These are phyloP conservation scores for Noctua comes DNA, from an alignment of 2,888 invertebrate genomes.

Conservation along the genomic window DNA sequence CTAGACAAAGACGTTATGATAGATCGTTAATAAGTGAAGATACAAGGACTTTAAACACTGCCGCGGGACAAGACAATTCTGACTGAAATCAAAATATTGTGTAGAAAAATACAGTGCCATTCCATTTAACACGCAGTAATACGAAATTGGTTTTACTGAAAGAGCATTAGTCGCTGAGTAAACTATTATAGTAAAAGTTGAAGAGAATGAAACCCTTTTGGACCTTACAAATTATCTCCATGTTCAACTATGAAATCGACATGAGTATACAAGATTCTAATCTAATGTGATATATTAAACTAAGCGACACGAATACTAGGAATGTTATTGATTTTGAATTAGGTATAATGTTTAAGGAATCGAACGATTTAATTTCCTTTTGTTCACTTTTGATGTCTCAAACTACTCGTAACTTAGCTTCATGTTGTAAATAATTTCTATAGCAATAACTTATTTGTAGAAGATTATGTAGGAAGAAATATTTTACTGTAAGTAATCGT, in stretches of 20 bases:
- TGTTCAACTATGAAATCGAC: constrained; percentile 65
- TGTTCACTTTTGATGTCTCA: constrained; percentile 83
- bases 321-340: constrained; percentile 74
- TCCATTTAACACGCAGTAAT: constrained; percentile 16
- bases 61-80: constrained; percentile 85
- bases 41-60: constrained; percentile 83
- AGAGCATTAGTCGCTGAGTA: constrained; percentile 20
- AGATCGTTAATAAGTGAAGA: constrained; percentile 85
- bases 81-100: constrained; percentile 74
- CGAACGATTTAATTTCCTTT: constrained; percentile 73
- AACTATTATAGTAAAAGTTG: constrained; percentile 10
- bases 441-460: constrained; percentile 85
- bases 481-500: constrained; percentile 68
- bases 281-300: constrained; percentile 87
- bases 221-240: constrained; percentile 37
- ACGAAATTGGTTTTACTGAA: background rate
- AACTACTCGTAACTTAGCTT: constrained; percentile 73
- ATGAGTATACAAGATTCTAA: constrained; percentile 87
- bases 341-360: constrained; percentile 68
- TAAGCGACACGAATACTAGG: constrained; percentile 79
- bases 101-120: constrained; percentile 38
- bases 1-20: constrained; percentile 86
- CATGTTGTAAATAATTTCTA: constrained; percentile 80
- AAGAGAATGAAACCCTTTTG: constrained; percentile 33
- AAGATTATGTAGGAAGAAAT: constrained; percentile 72